Percentiles rank a stretch among this genome's conserved stretches.
phyloP scores from a whole-genome alignment of 2,888 invertebrate genomes.

The Latrodectus elegans region DNA sequence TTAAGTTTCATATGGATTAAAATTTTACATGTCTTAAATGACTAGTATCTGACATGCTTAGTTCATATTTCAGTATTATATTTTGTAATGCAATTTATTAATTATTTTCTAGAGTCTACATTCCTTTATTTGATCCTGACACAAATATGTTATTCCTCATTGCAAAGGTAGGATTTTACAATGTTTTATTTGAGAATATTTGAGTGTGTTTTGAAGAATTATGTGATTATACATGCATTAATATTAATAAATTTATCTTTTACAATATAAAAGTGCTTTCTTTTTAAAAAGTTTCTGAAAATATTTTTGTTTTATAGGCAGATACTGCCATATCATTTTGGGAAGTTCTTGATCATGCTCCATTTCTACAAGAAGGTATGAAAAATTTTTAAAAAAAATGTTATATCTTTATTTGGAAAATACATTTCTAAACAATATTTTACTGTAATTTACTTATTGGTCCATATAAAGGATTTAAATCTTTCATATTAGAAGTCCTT shows the following conservation, averaged over 20 bases:
- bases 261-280: background rate
- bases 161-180: slow-evolving; percentile 83
- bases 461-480: too few relatives aligned
- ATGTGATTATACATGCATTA: background rate
- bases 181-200: slow-evolving; percentile 4
- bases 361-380: slow-evolving; percentile 89
- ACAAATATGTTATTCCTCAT: slow-evolving; percentile 96
- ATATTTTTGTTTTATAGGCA: slow-evolving; percentile 75
- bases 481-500: too few relatives aligned
- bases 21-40: too few relatives aligned
- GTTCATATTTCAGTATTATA: too few relatives aligned
- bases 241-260: background rate
- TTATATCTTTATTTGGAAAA: background rate
- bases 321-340: slow-evolving; percentile 92
- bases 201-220: background rate
- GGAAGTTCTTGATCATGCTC: slow-evolving; percentile 92
- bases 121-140: slow-evolving; percentile 94
- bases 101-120: slow-evolving; percentile 81
- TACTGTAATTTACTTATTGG: too few relatives aligned
- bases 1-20: too few relatives aligned
- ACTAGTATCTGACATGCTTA: too few relatives aligned
- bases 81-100: too few relatives aligned
- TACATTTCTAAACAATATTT: too few relatives aligned
- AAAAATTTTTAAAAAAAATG: slow-evolving; percentile 12
- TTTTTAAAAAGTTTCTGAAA: too few relatives aligned